Evolutionary conservation across 2,888 invertebrate species (phyloP).

Genomic region (Tenthredo distinguenda): DNA sequence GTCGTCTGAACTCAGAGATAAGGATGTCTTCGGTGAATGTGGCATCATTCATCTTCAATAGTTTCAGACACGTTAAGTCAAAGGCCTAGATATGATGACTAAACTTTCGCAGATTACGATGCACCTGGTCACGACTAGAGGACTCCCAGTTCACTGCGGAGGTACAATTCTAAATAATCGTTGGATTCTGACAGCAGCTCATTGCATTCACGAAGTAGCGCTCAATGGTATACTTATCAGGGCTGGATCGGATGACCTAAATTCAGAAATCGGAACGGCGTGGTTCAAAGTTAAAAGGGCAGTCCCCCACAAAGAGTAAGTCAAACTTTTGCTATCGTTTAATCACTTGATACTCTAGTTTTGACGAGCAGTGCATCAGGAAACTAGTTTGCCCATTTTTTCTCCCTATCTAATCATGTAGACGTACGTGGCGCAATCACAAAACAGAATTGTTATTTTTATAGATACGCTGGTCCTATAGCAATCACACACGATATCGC

Average conservation of each 20-base stretch:
- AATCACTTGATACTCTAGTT: background rate
- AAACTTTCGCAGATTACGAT: background rate
- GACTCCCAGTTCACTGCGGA: background rate
- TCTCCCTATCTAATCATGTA: background rate
- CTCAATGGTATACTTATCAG: background rate
- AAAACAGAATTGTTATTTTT: background rate
- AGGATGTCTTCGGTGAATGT: background rate
- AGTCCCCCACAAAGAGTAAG: background rate
- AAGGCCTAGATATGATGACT: background rate
- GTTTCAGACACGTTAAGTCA: background rate
- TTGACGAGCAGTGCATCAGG: background rate
- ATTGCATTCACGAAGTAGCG: background rate
- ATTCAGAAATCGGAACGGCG: background rate
- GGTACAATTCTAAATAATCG: conserved; percentile 5
- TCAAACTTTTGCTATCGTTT: background rate
- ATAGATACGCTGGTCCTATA: background rate
- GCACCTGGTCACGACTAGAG: background rate
- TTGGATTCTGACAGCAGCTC: conserved; percentile 39
- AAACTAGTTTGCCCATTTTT: background rate
- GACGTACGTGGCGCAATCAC: background rate
- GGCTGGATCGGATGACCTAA: background rate
- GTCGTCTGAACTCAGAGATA: background rate
- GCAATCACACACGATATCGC: background rate
- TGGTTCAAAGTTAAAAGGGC: background rate
- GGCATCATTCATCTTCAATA: background rate